Percentiles rank a stretch among this genome's conserved stretches.
These are phyloP conservation scores for Strix occidentalis DNA, from an alignment of 2,797 vertebrate genomes.

Conservation along the genomic window DNA sequence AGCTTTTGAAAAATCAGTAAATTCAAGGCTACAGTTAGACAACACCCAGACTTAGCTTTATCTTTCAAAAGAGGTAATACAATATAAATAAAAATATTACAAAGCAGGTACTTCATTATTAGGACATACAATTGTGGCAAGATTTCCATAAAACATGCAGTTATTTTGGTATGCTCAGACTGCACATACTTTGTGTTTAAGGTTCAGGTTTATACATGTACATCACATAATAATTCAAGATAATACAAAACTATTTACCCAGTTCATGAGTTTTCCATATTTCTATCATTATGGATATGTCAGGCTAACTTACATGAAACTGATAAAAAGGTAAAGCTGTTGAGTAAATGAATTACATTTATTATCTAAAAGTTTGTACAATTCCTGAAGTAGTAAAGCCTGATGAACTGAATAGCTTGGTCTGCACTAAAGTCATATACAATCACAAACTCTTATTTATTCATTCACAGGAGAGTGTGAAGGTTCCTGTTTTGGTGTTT, in stretches of 20 bases:
- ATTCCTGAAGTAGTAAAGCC: neutral
- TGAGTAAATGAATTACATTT: neutral
- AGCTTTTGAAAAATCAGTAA: neutral
- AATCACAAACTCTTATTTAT: neutral
- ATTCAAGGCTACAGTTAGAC: neutral
- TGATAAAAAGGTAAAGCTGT: neutral
- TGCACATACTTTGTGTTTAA: neutral
- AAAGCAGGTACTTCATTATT: neutral
- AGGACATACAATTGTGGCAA: neutral
- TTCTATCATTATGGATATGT: neutral
- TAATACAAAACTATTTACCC: neutral
- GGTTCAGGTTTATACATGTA: neutral
- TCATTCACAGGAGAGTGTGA: neutral
- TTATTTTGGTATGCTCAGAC: neutral
- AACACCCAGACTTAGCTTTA: neutral
- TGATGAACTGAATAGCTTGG: neutral
- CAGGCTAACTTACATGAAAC: neutral
- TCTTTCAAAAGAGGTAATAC: neutral
- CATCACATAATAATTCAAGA: neutral
- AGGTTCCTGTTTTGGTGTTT: neutral
- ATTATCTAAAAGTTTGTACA: neutral
- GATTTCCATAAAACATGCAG: neutral
- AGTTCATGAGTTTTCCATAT: neutral
- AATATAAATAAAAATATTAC: neutral
- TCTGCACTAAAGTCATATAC: neutral